Evolutionary conservation across 2,113 vertebrate species (phyloP), one percentile per base, ranked within the genome.

Genomic region (Myotis davidii): DNA sequence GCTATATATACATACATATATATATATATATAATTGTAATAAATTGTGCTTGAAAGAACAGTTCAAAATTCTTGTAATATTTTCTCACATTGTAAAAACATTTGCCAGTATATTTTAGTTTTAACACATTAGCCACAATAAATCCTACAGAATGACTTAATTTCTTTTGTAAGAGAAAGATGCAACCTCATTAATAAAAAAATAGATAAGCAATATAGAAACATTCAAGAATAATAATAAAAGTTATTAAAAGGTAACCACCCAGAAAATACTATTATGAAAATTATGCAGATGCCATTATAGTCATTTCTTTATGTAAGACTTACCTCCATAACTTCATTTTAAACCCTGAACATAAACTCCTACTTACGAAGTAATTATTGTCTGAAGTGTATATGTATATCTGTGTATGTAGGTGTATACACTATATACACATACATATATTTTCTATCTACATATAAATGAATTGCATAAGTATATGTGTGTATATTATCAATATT

Each of bases 51-150:
- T 81, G 50, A 95, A 96, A 93, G 8, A 65, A 50, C n/a, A 81
- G n/a, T 84, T 93, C 74, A 82, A 72, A 92, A 85, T 48, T 90
- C 77, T 92, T 85, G 0, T 59, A 45, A 37, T 74, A 17, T 95
- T 94, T 94, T 76, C 52, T 76, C 50, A 61, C 2, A 20, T 59
- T 67, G 48, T 94, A 67, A 90, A 48, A 94, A 34, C 21, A 90
- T 72, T 91, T 95, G 20, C 14, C 32, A 92, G 64, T 48, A 9
- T 86, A 54, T 82, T 85, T 95, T 92, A 76, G 12, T 93, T 89
- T 90, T 45, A 79, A n/a, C 10, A 54, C 23, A 83, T 85, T 88
- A 90, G 5, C 32, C 56, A 73, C 14, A 90, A 84, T 59, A 95
- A 92, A 56, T 76, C n/a, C n/a, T 77, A 67, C 59, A 86, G 32